A percentile compares a stretch with the other conserved stretches of the same genome.
These are phyloP conservation scores for Samia ricini DNA, from an alignment of 1,140 invertebrate species.

Conservation along the genomic window DNA sequence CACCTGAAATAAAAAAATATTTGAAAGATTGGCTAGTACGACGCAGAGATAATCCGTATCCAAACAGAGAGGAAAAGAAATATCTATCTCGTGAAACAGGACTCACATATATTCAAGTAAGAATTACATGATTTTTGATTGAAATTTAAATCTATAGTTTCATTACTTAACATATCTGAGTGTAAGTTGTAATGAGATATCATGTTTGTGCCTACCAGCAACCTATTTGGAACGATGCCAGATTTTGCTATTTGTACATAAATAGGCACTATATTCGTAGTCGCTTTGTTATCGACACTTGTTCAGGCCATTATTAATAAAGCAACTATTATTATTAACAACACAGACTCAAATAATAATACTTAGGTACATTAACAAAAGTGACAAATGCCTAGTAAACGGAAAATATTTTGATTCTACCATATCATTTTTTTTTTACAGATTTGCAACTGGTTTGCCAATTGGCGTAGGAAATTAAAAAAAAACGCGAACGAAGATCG, in stretches of 20 bases:
- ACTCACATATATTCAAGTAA: constrained; percentile 84
- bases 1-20: constrained; percentile 85
- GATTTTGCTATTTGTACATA: constrained; percentile 70
- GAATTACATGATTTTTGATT: constrained; percentile 12
- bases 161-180: constrained; percentile 22
- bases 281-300: constrained; percentile 49
- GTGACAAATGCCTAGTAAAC: no score
- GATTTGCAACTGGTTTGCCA: constrained; percentile 89
- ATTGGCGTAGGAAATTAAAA: constrained; percentile 85
- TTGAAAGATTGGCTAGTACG: constrained; percentile 85
- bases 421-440: constrained; percentile 40
- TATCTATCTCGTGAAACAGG: constrained; percentile 82
- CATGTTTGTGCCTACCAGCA: constrained; percentile 54
- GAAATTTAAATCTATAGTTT: constrained; percentile 14
- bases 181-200: constrained; percentile 35
- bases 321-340: neutral
- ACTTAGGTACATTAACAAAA: no score
- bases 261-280: constrained; percentile 74
- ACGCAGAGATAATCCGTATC: constrained; percentile 85
- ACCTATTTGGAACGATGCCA: constrained; percentile 68
- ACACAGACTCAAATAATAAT: neutral
- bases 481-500: constrained; percentile 81
- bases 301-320: neutral
- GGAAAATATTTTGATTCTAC: neutral
- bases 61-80: constrained; percentile 85